Conservation (phyloP, 2,888 invertebrate genomes). For the Gastrophysa polygoni region DNA sequence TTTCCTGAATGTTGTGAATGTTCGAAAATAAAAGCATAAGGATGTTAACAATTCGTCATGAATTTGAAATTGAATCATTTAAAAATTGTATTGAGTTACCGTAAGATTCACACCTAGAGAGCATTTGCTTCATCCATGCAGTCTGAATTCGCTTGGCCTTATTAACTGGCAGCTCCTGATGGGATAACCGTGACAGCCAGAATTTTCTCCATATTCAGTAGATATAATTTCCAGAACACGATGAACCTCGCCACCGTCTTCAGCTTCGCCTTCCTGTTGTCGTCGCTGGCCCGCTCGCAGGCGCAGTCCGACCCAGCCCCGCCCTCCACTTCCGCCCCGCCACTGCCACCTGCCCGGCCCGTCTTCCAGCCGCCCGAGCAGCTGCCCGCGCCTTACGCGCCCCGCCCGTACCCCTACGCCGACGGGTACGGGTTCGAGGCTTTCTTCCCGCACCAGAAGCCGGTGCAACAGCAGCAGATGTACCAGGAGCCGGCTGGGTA, state of each 20-base stretch:
- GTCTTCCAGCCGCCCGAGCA: slow-evolving; percentile 36
- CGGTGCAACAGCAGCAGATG: not conserved
- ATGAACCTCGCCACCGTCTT: not conserved
- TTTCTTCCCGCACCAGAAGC: not conserved
- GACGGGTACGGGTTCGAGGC: slow-evolving; percentile 21
- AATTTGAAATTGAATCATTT: too few species aligned
- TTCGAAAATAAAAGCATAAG: too few species aligned
- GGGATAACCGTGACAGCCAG: too few species aligned
- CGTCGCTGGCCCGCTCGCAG: not conserved
- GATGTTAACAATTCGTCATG: too few species aligned
- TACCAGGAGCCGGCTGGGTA: slow-evolving; percentile 8
- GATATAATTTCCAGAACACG: too few species aligned
- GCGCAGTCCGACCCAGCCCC: not conserved
- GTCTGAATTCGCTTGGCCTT: too few species aligned
- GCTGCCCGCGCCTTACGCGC: slow-evolving; percentile 34
- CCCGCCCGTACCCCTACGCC: slow-evolving; percentile 44
- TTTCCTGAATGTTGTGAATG: too few species aligned
- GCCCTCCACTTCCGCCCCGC: not conserved
- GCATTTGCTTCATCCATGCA: too few species aligned
- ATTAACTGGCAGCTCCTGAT: too few species aligned
- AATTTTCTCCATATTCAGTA: too few species aligned
- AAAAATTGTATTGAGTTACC: too few species aligned
- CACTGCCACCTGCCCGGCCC: slow-evolving; percentile 25
- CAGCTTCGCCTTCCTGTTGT: not conserved
- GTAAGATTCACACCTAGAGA: too few species aligned